phyloP scores from a whole-genome alignment of 2,888 invertebrate species.

The Arenicola marina region DNA sequence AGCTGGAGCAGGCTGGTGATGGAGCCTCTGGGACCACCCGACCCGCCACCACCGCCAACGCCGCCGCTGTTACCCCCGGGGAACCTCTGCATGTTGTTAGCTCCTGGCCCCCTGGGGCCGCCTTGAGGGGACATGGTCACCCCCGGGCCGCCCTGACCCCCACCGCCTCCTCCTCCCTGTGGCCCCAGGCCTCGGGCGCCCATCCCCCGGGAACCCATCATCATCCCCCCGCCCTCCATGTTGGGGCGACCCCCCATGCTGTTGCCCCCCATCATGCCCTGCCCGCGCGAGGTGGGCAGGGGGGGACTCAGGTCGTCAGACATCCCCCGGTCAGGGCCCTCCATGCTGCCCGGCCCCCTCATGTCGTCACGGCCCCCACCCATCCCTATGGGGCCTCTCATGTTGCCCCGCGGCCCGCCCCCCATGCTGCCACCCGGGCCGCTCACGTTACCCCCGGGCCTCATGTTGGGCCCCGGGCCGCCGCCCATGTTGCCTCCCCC shows the following conservation, averaged over 20 bases:
- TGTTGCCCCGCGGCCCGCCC: no score
- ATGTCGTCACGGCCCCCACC: no score
- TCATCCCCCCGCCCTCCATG: not conserved
- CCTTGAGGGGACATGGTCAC: not conserved
- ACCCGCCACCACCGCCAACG: not conserved
- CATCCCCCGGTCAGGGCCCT: no score
- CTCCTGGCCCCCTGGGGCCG: not conserved
- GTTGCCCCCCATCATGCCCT: not conserved
- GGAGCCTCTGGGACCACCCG: not conserved
- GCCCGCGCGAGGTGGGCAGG: no score
- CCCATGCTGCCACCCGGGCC: no score
- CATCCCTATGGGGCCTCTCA: no score
- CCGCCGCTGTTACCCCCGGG: not conserved
- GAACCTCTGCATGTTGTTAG: not conserved
- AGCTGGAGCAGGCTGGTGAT: not conserved
- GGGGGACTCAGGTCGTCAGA: no score
- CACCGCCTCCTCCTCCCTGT: not conserved
- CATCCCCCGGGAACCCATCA: not conserved
- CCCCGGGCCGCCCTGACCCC: not conserved
- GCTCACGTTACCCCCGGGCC: no score
- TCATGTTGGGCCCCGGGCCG: no score
- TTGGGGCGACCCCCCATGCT: not conserved
- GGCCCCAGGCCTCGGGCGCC: not conserved
- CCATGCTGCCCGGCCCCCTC: no score
- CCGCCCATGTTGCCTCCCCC: no score